Evolutionary conservation across 2,888 invertebrate genomes (phyloP), one percentile per base, ranked within the genome.

Genomic region (Chaetoderma sp.): DNA sequence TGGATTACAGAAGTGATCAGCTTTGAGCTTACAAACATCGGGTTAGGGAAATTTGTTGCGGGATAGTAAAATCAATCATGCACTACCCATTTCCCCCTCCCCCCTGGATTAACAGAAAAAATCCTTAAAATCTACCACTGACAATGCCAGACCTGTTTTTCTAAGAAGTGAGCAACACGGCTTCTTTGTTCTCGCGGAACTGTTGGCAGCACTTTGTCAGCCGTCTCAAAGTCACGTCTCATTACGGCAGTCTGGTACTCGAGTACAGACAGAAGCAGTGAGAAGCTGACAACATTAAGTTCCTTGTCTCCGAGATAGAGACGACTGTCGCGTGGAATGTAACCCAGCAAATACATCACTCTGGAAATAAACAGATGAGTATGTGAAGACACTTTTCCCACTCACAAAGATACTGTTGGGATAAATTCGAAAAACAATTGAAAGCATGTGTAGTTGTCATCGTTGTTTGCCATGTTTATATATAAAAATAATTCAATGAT

Each of bases 221-320:
- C 98, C 0, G 95, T 95, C 80, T 94, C 94, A 85, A 98, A 98
- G 88, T 98, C 98, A 66, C 93, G 90, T 70, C 98, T 90, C 98
- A 99, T 99, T 28, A 99, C 98, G n/a, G 98, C 99, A 16, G 99
- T 99, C 88, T 99, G 99, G 86, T 99, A 99, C 88, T 99, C 98
- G 60, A 99, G 90, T 13, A 98, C 98, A 1, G 98, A 95, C 49
- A 98, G 88, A 67, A 98, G 90, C 56, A 91, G 85, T 39, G 89
- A 88, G 87, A 95, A 99, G 70, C 96, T 96, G 52, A 86, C 80
- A 6, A 86, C 93, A 80, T 96, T 96, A 68, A 99, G 88, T 88
- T 99, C 98, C 84, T 99, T 99, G 88, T 99, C 99, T 72, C 96
- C 95, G 55, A 99, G 89, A 87, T 98, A 99, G 49, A 99, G 89